Percentiles rank a stretch among this genome's conserved stretches.
Evolutionary conservation across 2,113 vertebrate species (phyloP).

Genomic region (Hippocampus abdominalis): DNA sequence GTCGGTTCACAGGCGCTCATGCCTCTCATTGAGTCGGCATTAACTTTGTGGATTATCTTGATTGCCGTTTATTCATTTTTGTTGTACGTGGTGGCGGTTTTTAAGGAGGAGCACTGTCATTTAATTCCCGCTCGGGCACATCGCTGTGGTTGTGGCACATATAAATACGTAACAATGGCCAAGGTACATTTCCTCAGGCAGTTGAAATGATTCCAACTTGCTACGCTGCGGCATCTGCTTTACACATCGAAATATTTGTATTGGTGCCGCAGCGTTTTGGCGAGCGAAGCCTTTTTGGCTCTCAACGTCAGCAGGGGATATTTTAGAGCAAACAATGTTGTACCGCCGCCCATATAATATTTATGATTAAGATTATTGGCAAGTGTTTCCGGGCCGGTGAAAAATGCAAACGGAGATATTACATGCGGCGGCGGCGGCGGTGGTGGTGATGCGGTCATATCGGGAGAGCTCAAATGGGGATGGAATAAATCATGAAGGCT

Average conservation of each 20-base stretch:
- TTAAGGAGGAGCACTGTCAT: neutral
- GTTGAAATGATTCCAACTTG: neutral
- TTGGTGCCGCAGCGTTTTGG: slow-evolving; percentile 1
- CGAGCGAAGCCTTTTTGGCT: slow-evolving; percentile 1
- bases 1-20: neutral
- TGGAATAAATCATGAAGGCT: slow-evolving; percentile 45
- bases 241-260: neutral
- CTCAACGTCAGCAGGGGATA: slow-evolving; percentile 19
- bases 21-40: neutral
- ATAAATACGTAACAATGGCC: neutral
- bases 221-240: neutral
- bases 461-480: slow-evolving; percentile 39
- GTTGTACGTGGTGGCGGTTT: neutral
- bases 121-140: neutral
- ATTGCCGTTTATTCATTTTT: neutral
- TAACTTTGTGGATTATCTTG: neutral
- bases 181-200: neutral
- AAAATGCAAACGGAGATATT: slow-evolving; percentile 59
- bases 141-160: neutral
- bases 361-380: slow-evolving; percentile 49
- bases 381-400: slow-evolving; percentile 44
- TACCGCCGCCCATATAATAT: slow-evolving; percentile 40
- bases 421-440: slow-evolving; percentile 49
- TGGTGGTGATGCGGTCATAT: slow-evolving; percentile 46
- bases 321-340: slow-evolving; percentile 14